Evolutionary conservation across 2,797 vertebrate species (phyloP), one percentile per base, ranked within the genome.

Genomic region (Neosalanx taihuensis): DNA sequence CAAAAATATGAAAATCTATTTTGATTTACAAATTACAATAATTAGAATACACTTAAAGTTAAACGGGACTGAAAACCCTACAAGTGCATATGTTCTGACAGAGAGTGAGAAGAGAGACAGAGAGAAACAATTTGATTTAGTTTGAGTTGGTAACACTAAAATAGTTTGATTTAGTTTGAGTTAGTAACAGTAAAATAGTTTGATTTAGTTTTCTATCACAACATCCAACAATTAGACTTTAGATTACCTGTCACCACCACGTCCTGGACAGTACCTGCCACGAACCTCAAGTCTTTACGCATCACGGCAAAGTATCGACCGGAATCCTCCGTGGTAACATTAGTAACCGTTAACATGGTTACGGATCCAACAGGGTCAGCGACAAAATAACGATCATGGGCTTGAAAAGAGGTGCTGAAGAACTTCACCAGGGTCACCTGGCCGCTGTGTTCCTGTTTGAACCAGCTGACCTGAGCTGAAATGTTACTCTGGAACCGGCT

Each of bases 221-320:
- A 20, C 53, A 35, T 4, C 0, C 7, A n/a, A 3, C 1, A n/a
- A 30, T 33, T 26, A 57, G 3, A 5, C 63, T 57, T 57, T n/a
- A 0, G n/a, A 1, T 67, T 67, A 75, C 74, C 74, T 71, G 31
- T 67, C 30, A 75, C 46, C 13, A 20, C 63, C 53, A 75, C 3
- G 26, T 23, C 41, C 5, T 57, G 2, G 5, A 26, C 0, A n/a
- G 30, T 59, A 2, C 74, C 74, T 13, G 64, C 30, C 2, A n/a
- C 33, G 7, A 71, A 29, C 6, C 67, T 53, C 2, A 12, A 1
- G 60, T 10, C 56, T 18, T 20, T 41, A 1, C 13, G 63, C 64
- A 62, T 30, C 41, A 31, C 56, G 17, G 37, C n/a, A 57, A 75
- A 75, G 58, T 67, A 71, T 4, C 23, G 57, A 3, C 74, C 74